Conservation (phyloP, 1,140 invertebrate species). For the Steinernema khuongi region DNA sequence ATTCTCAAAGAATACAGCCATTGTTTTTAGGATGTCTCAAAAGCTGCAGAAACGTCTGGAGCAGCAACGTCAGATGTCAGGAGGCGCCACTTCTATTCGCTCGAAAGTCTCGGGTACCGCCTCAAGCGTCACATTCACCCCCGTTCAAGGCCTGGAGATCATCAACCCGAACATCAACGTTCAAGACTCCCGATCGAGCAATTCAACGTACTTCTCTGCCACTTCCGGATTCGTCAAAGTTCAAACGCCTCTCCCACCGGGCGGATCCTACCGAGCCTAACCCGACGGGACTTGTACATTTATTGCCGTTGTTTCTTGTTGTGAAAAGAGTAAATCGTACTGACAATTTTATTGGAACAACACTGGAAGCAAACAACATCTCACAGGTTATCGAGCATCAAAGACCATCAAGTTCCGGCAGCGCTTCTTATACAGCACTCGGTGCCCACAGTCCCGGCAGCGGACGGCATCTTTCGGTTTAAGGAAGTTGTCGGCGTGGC, state of each 20-base stretch:
- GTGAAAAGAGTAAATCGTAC: neutral
- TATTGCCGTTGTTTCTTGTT: neutral
- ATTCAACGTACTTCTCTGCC: slow-evolving; percentile 47
- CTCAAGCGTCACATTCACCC: slow-evolving; percentile 55
- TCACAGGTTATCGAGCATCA: slow-evolving; percentile 39
- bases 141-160: slow-evolving; percentile 55
- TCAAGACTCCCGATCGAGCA: slow-evolving; percentile 24
- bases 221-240: slow-evolving; percentile 52
- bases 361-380: neutral
- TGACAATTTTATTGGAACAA: neutral
- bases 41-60: slow-evolving; percentile 52
- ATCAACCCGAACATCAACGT: slow-evolving; percentile 36
- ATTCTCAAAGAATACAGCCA: neutral
- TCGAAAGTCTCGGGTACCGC: slow-evolving; percentile 44
- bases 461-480: slow-evolving; percentile 80
- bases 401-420: slow-evolving; percentile 72
- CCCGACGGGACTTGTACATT: slow-evolving; percentile 8
- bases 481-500: neutral
- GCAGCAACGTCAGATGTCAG: slow-evolving; percentile 42
- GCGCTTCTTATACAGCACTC: slow-evolving; percentile 98
- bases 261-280: neutral
- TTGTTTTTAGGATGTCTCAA: slow-evolving; percentile 56
- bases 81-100: slow-evolving; percentile 38
- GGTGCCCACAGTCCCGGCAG: slow-evolving; percentile 93
- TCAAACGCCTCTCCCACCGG: slow-evolving; percentile 30